Base-by-base conservation (phyloP, 2,888 invertebrate genomes). In the Sphinx pinastri region DNA sequence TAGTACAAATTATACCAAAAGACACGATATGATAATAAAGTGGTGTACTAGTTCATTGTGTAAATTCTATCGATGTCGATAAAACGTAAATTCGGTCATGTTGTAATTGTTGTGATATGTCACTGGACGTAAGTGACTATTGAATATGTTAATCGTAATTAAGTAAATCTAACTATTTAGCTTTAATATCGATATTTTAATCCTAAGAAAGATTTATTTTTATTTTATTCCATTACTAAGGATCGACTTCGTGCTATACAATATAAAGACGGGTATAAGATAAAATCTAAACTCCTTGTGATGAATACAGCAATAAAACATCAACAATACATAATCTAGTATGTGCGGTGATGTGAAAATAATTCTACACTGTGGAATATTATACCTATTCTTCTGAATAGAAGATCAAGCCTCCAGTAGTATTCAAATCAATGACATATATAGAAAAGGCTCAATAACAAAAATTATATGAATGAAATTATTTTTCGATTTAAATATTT, bases 1-100 rank as follows among this genome's bases (percentile, higher is more conserved):
- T 75, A 79, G 78, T 78, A 79, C 76, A 76, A 77, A 79, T 68
- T 70, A 71, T 75, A 75, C 69, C 73, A 63, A 79, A 80, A 81
- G 79, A 76, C 80, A 76, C 71, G 67, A 67, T 71, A 71, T 71
- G 68, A 71, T 58, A 67, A 54, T 59, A 52, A 69, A 59, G 52
- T 57, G 47, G 45, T 38, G 51, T 38, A 38, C 51, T 68, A 52
- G 59, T 59, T 68, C 59, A 59, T 51, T 59, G 54, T 47, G 68
- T 68, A 55, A 45, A 68, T 55, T 68, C 68, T 55, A 68, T 55
- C 68, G 68, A 54, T 19, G 54, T 55, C 55, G 54, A 63, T 63
- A 25, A 63, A 60, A 60, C 16, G 49, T 63, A 47, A 63, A 63
- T 63, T 63, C 7, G 63, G 63, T 63, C 47, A 63, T 49, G 63